phyloP scores from a whole-genome alignment of 1,140 invertebrate genomes.

The Tetragonula clypearis region DNA sequence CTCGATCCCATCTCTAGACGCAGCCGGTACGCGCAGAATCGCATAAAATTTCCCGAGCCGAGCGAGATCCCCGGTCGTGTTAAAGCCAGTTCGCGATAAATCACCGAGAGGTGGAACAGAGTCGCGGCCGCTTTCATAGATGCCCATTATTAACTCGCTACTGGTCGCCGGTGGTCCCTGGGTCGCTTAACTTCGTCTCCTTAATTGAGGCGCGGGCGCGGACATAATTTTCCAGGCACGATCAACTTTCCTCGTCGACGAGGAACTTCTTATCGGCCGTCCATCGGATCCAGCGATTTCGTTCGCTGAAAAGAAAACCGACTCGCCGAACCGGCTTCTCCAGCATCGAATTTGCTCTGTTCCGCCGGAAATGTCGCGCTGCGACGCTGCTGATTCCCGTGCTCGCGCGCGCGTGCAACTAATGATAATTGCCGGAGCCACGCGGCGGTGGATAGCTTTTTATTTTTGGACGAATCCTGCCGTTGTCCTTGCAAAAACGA shows the following conservation, averaged over 20 bases:
- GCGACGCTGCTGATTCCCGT: not conserved
- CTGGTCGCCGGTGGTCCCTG: not conserved
- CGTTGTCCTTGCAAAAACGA: slow-evolving; percentile 69
- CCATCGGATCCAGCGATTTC: slow-evolving; percentile 43
- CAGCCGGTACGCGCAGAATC: not conserved
- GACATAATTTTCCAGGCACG: slow-evolving; percentile 38
- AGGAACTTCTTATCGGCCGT: slow-evolving; percentile 45
- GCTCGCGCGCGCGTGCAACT: slow-evolving; percentile 61
- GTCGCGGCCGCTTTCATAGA: slow-evolving; percentile 24
- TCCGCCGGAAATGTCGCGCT: slow-evolving; percentile 48
- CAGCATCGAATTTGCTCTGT: slow-evolving; percentile 54
- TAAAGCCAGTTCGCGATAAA: slow-evolving; percentile 31
- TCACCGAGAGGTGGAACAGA: not conserved
- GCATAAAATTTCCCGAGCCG: slow-evolving; percentile 24
- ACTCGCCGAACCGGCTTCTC: slow-evolving; percentile 20
- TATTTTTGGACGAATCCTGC: slow-evolving; percentile 65
- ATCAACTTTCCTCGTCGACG: slow-evolving; percentile 41
- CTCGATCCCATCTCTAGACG: not conserved
- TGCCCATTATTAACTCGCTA: slow-evolving; percentile 39
- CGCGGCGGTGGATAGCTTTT: slow-evolving; percentile 65
- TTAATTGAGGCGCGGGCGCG: slow-evolving; percentile 34
- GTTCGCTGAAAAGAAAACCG: slow-evolving; percentile 38
- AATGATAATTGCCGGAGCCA: slow-evolving; percentile 76
- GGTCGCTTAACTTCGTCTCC: slow-evolving; percentile 20
- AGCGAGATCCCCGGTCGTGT: slow-evolving; percentile 4